Evolutionary conservation across 2,797 vertebrate genomes (phyloP), one percentile per base, ranked within the genome.

Genomic region (Macroramphosus scolopax): DNA sequence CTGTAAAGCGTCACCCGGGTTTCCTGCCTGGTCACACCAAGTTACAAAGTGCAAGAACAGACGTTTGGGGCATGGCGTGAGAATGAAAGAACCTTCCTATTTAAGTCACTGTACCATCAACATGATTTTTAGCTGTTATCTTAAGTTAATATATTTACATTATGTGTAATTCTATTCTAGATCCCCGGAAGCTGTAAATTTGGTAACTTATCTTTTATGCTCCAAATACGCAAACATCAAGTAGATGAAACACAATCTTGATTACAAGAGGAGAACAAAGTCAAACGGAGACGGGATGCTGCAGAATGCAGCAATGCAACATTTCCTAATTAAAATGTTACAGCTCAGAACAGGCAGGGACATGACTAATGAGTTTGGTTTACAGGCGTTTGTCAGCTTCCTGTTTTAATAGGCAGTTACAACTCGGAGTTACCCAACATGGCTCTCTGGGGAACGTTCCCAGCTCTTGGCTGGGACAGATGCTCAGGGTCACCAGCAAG

Each of bases 321-420:
- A 28, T 63, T 59, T 29, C 37, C 30, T 40, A 64, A 77, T 85
- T 75, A 67, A 81, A 78, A 75, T 45, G 67, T 72, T 71, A 75
- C 55, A 76, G 68, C 61, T 57, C 54, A 65, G 31, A 83, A 65
- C 49, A 31, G 53, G 52, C 51, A 70, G 36, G 55, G 72, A 84
- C 69, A 69, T 84, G 82, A 82, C 78, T 88, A 80, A 89, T 80
- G 82, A 84, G 68, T 82, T 82, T 75, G 76, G 70, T 84, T 85
- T 87, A 77, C 77, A 67, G 53, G 68, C 71, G 78, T 81, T 78
- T 63, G 72, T 84, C 75, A 64, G 73, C 72, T 84, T 89, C 83
- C 76, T 81, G 80, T 80, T 87, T 82, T 66, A 86, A 72, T 56
- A 57, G 63, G 72, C 68, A 68, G 70, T 71, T 79, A 83, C 80